Evolutionary conservation across 2,888 invertebrate genomes (phyloP).

Genomic region (Nasonovia ribisnigri): DNA sequence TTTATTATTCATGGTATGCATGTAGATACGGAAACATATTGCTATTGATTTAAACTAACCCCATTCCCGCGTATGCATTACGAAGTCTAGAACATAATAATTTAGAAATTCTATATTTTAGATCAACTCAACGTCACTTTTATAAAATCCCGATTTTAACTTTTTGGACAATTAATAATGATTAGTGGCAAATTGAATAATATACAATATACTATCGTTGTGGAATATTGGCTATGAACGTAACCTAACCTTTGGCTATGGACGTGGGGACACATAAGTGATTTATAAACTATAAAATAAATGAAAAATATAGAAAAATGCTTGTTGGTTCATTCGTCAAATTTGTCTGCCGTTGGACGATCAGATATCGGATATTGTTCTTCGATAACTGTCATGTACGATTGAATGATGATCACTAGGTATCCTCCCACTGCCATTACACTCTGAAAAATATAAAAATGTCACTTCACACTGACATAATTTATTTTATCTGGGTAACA

Average conservation of each 20-base stretch:
- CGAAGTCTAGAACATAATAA: background rate
- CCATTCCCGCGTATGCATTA: background rate
- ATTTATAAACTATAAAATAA: background rate
- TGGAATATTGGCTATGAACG: background rate
- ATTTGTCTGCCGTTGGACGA: slow-evolving; percentile 50
- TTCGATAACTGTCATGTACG: slow-evolving; percentile 67
- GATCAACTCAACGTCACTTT: background rate
- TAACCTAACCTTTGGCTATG: background rate
- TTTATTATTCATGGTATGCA: background rate
- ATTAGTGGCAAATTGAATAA: background rate
- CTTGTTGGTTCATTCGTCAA: slow-evolving; percentile 40
- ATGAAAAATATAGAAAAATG: background rate
- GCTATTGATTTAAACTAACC: background rate
- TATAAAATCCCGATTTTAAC: background rate
- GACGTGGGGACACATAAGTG: background rate
- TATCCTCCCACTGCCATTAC: slow-evolving; percentile 66
- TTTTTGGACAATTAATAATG: background rate
- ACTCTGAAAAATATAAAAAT: slow-evolving; percentile 57
- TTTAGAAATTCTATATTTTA: background rate
- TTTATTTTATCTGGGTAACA: background rate
- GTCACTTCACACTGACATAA: background rate
- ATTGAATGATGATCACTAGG: slow-evolving; percentile 66
- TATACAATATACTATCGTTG: background rate
- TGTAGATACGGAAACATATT: background rate
- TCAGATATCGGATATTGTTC: slow-evolving; percentile 59